A percentile compares a stretch with the other conserved stretches of the same genome.
Evolutionary conservation across 1,140 invertebrate species (phyloP).

Genomic region (Cecropterus lyciades): DNA sequence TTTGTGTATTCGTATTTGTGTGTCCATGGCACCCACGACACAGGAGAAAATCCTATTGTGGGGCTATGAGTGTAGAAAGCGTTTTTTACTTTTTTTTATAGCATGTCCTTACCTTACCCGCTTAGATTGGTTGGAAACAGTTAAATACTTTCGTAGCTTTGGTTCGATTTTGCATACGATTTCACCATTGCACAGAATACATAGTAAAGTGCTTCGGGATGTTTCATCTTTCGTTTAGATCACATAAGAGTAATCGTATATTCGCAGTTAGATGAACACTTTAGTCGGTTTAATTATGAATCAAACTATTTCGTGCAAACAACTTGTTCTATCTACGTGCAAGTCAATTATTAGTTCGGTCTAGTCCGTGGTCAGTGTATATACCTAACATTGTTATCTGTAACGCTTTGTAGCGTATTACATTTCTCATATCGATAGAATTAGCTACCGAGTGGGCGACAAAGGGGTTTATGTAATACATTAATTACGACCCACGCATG

Average conservation of each 20-base stretch:
- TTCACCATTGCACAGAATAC: too few species aligned
- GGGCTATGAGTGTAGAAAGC: too few species aligned
- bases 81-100: too few species aligned
- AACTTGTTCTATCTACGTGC: conserved; percentile 6
- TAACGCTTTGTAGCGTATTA: background rate
- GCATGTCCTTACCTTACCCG: too few species aligned
- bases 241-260: background rate
- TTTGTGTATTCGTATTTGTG: too few species aligned
- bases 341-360: conserved; percentile 8
- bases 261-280: background rate
- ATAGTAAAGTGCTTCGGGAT: too few species aligned
- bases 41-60: too few species aligned
- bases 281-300: conserved; percentile 3
- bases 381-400: conserved; percentile 8
- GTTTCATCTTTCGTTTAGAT: too few species aligned
- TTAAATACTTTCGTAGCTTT: too few species aligned
- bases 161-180: too few species aligned
- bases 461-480: background rate
- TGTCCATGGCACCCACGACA: too few species aligned
- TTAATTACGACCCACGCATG: background rate
- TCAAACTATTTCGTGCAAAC: background rate
- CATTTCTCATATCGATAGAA: conserved; percentile 3
- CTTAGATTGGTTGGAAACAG: too few species aligned
- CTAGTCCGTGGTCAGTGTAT: conserved; percentile 1
- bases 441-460: background rate